Base-by-base conservation (phyloP, 2,113 vertebrate genomes). In the Dryoscopus gambensis region DNA sequence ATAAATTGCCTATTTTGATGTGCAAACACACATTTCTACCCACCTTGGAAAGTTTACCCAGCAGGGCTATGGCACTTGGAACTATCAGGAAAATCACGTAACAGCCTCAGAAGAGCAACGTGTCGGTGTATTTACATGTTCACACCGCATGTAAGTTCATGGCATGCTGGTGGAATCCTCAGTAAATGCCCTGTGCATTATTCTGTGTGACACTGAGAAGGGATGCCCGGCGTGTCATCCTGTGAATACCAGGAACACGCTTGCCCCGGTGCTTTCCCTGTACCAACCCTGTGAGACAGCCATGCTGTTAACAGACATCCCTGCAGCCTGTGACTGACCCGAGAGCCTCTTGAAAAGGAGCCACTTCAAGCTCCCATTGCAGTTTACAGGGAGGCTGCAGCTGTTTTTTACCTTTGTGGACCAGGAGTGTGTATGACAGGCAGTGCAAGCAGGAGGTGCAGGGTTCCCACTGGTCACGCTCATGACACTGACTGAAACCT, bases 1-100 rank as follows among this genome's bases (percentile, higher is more conserved):
- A 94, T 77, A 94, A 87, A 94, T 87, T 82, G 74, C 63, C 49
- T 77, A 4, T 93, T 94, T 83, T 83, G 59, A 96, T 96, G 96
- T 92, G 82, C 87, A 84, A 89, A 92, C 87, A 65, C 91, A 91
- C 90, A 19, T 46, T 74, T 69, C 42, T 69, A 67, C 37, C 83
- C 77, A 63, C 57, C 68, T 80, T 37, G 39, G 70, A 87, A 95
- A 93, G 85, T 82, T 37, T 87, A 73, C 86, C 73, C 88, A 90
- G 95, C 83, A 86, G 83, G 76, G 53, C 79, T 60, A 13, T 44
- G 5, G 3, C 31, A 59, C 74, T 35, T 8, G 44, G 56, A 84
- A 56, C 18, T 9, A 52, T 22, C 52, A 49, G 22, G 67, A 87
- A 93, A 96, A 93, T 87, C 73, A 37, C 16, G 2, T 78, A n/a